Evolutionary conservation across 1,140 invertebrate genomes (phyloP).

Genomic region (Tetramorium simillimum): DNA sequence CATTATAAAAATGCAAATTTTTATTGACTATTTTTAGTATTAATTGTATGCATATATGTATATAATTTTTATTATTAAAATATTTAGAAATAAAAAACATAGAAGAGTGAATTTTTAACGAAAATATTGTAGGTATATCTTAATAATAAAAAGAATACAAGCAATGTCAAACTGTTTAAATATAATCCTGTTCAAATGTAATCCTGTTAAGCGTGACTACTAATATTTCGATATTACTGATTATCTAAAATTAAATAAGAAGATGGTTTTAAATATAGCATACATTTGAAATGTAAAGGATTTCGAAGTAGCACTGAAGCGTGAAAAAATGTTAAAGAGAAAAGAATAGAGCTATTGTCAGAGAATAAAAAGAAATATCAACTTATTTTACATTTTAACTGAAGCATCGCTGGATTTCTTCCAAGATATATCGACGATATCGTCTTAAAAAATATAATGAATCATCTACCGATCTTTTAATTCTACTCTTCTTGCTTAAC

Average conservation of each 20-base stretch:
- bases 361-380: background rate
- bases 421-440: conserved; percentile 38
- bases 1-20: background rate
- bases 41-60: background rate
- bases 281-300: background rate
- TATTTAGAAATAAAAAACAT: background rate
- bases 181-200: background rate
- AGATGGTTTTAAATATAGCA: background rate
- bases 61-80: background rate
- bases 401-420: background rate
- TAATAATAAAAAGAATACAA: background rate
- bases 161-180: background rate
- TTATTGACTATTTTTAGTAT: background rate
- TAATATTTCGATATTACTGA: background rate
- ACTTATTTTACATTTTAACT: background rate
- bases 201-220: background rate
- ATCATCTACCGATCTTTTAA: conserved; percentile 24
- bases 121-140: background rate
- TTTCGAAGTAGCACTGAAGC: background rate
- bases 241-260: background rate
- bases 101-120: background rate
- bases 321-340: background rate
- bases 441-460: conserved; percentile 49
- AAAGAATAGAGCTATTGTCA: background rate
- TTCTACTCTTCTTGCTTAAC: conserved; percentile 44